Conservation (phyloP, 2,888 invertebrate species). For the Thysanoteuthis rhombus region DNA sequence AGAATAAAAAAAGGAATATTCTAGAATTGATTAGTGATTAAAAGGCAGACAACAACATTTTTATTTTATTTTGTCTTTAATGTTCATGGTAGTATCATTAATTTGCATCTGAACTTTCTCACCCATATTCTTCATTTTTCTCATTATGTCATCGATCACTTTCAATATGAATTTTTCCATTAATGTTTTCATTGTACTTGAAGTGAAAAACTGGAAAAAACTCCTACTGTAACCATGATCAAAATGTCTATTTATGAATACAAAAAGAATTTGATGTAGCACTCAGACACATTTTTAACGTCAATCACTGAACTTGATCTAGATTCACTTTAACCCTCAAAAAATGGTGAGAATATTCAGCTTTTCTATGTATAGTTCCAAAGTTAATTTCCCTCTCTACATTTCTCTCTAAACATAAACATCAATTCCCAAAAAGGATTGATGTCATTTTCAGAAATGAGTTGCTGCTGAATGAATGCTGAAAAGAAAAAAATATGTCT, state of each 20-base stretch:
- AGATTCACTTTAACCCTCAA: no score
- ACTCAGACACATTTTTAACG: no score
- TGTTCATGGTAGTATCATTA: neutral
- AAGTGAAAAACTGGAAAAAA: neutral
- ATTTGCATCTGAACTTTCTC: neutral
- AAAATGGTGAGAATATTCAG: no score
- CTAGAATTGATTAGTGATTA: neutral
- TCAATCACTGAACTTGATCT: no score
- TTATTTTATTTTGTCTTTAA: neutral
- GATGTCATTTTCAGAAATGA: no score
- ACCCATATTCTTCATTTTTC: neutral
- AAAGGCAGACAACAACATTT: neutral
- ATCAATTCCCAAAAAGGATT: no score
- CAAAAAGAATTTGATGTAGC: no score
- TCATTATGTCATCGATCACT: neutral
- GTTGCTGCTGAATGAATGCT: no score
- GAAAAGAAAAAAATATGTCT: no score
- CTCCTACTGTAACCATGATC: neutral
- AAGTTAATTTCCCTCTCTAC: no score
- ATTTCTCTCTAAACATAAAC: no score
- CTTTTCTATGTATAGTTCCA: no score
- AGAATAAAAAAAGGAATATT: neutral
- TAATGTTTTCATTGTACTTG: neutral
- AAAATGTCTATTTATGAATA: neutral
- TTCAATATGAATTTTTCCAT: neutral